A percentile compares a stretch with the other conserved stretches of the same genome.
Evolutionary conservation across 2,888 invertebrate species (phyloP).

Genomic region (Eristalis tenax): DNA sequence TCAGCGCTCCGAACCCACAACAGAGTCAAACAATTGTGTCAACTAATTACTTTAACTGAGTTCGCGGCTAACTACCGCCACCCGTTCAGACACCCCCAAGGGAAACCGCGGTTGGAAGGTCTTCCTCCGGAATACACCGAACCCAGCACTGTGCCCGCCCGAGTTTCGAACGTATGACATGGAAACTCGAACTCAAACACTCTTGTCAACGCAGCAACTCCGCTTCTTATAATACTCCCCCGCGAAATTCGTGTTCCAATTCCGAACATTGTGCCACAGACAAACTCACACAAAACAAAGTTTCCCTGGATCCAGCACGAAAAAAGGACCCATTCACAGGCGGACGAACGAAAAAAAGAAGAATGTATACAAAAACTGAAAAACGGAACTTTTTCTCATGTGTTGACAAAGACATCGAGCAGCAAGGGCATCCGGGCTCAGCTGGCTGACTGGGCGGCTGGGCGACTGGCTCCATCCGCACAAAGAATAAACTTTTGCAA

Average conservation of each 20-base stretch:
- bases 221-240: background rate
- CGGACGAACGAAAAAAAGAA: background rate
- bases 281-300: conserved; percentile 62
- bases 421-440: conserved; percentile 6
- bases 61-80: conserved; percentile 7
- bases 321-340: conserved; percentile 19
- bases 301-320: conserved; percentile 32
- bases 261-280: conserved; percentile 37
- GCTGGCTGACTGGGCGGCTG: background rate
- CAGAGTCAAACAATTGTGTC: conserved; percentile 27
- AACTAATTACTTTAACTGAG: conserved; percentile 31
- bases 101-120: conserved; percentile 7
- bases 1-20: background rate
- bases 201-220: background rate
- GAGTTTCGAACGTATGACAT: background rate
- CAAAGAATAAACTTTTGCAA: conserved; percentile 65
- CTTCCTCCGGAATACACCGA: background rate
- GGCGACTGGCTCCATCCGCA: conserved; percentile 18
- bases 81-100: background rate
- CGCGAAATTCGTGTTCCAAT: conserved; percentile 19
- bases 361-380: conserved; percentile 5
- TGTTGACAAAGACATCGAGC: conserved; percentile 56
- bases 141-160: background rate
- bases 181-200: background rate
- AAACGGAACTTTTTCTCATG: conserved; percentile 55